phyloP scores from a whole-genome alignment of 2,888 invertebrate species.

The Agrotis exclamationis region DNA sequence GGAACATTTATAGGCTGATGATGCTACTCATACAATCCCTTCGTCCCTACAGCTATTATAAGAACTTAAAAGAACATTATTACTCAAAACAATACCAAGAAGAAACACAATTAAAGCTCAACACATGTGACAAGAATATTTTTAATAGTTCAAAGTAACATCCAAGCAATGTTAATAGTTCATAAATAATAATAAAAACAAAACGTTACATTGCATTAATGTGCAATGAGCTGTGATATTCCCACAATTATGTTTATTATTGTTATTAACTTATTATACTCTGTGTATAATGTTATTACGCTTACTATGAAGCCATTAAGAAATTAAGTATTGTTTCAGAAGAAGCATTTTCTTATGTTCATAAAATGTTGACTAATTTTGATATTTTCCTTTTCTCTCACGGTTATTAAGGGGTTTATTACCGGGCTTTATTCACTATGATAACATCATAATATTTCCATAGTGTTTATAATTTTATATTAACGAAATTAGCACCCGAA shows the following conservation, averaged over 20 bases:
- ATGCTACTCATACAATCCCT: not conserved
- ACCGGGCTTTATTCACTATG: not conserved
- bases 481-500: too few species aligned
- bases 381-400: not conserved
- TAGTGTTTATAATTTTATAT: not conserved
- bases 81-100: constrained; percentile 29
- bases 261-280: constrained; percentile 44
- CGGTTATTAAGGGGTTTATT: not conserved
- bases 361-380: not conserved
- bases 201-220: constrained; percentile 55
- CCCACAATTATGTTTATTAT: constrained; percentile 59
- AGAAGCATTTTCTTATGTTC: constrained; percentile 9
- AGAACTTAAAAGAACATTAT: not conserved
- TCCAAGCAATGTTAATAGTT: constrained; percentile 51
- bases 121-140: constrained; percentile 49
- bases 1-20: too few species aligned
- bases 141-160: constrained; percentile 43
- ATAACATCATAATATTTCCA: too few species aligned
- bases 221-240: constrained; percentile 64
- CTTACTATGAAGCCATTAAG: constrained; percentile 44
- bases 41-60: not conserved
- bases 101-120: constrained; percentile 26
- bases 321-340: constrained; percentile 40
- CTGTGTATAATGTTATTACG: constrained; percentile 36
- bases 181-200: constrained; percentile 57